phyloP scores from a whole-genome alignment of 2,888 invertebrate genomes.

The Stenchaetothrips biformis region DNA sequence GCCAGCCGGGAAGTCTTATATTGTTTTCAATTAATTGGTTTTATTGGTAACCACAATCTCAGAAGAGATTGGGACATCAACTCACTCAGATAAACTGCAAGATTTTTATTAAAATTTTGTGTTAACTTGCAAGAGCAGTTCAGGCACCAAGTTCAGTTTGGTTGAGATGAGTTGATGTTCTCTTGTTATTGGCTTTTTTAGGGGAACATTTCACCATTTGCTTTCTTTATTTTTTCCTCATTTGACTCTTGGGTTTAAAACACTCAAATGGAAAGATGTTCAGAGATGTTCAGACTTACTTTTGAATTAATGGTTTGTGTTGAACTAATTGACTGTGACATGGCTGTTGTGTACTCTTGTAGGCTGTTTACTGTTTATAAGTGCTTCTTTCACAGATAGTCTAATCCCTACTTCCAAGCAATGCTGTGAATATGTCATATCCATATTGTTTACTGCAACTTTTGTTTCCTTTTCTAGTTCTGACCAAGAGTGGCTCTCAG shows the following conservation, averaged over 20 bases:
- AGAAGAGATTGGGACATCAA: neutral
- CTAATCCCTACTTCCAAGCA: neutral
- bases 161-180: neutral
- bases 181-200: constrained; percentile 18
- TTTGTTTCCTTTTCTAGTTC: too few relatives aligned
- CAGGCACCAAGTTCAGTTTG: too few relatives aligned
- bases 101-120: neutral
- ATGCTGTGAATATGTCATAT: neutral
- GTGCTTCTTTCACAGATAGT: neutral
- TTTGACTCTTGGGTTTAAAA: neutral
- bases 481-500: too few relatives aligned
- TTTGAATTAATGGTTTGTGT: neutral
- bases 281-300: neutral
- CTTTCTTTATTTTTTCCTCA: neutral
- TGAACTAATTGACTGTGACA: constrained; percentile 13
- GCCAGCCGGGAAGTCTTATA: neutral
- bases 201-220: constrained; percentile 7
- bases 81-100: neutral
- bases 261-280: constrained; percentile 11
- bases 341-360: constrained; percentile 5
- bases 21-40: neutral
- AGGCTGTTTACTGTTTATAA: neutral
- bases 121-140: too few relatives aligned
- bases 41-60: neutral
- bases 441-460: too few relatives aligned